phyloP scores from a whole-genome alignment of 1,140 invertebrate species.

The Colletes latitarsis region DNA sequence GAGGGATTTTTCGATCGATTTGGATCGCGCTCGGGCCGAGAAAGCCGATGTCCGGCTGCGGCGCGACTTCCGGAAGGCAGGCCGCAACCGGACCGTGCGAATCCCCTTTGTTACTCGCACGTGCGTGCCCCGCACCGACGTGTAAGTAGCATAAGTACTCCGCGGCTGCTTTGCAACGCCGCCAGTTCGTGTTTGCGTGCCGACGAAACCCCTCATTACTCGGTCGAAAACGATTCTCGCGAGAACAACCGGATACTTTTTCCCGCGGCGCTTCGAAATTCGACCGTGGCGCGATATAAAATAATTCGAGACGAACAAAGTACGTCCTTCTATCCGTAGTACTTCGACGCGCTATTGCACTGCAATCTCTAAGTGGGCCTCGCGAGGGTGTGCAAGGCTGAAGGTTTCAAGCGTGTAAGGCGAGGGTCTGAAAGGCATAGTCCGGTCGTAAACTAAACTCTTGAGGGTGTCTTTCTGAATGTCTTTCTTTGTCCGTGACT shows the following conservation, averaged over 20 bases:
- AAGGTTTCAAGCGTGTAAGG: too few relatives aligned
- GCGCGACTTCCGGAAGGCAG: constrained; percentile 9
- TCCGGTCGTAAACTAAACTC: too few relatives aligned
- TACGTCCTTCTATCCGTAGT: too few relatives aligned
- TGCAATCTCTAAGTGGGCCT: too few relatives aligned
- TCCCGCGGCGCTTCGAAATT: not conserved
- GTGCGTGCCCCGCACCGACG: constrained; percentile 1
- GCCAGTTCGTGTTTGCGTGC: not conserved
- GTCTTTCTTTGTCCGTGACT: too few relatives aligned
- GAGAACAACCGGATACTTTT: not conserved
- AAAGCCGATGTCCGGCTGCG: not conserved
- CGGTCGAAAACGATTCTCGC: not conserved
- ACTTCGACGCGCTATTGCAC: too few relatives aligned
- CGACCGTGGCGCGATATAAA: not conserved
- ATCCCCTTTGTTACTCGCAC: constrained; percentile 53
- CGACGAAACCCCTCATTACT: constrained; percentile 12
- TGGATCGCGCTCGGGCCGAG: not conserved
- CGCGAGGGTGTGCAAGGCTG: too few relatives aligned
- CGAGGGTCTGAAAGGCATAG: too few relatives aligned
- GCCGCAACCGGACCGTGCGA: constrained; percentile 40
- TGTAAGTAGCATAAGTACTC: not conserved
- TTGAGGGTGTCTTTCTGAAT: too few relatives aligned
- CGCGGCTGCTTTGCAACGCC: not conserved
- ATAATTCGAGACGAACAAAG: too few relatives aligned
- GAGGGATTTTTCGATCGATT: constrained; percentile 27